Conservation (phyloP, 53 echinoderm and acorn worm species). For the Apostichopus leukothele region DNA sequence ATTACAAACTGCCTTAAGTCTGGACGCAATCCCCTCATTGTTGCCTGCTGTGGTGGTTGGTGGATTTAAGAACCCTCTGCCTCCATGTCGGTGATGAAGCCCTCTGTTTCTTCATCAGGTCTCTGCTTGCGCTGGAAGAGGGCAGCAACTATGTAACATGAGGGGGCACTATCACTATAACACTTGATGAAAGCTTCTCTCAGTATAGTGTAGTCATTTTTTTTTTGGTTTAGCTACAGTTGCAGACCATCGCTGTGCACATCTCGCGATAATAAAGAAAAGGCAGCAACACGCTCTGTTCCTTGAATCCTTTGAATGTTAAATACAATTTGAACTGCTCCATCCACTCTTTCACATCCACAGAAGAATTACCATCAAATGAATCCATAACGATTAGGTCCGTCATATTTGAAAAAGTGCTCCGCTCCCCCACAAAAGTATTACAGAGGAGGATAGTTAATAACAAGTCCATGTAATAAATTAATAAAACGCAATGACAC, state of each 20-base stretch:
- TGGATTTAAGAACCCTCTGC: not conserved
- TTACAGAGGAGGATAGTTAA: no score
- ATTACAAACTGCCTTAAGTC: conserved; percentile 16
- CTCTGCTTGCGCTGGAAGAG: conserved; percentile 23
- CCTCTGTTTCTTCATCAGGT: not conserved
- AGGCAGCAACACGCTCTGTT: conserved; percentile 6
- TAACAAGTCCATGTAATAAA: no score
- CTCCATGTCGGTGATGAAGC: conserved; percentile 15
- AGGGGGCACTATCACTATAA: not conserved
- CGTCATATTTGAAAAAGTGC: not conserved
- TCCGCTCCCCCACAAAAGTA: conserved; percentile 24
- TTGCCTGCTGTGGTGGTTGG: conserved; percentile 1
- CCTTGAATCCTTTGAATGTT: conserved; percentile 1
- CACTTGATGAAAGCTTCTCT: conserved; percentile 2
- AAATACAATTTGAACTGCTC: not conserved
- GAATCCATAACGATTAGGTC: no score
- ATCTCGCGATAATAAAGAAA: not conserved
- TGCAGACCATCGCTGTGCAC: conserved; percentile 8
- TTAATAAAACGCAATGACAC: no score
- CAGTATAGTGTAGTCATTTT: not conserved
- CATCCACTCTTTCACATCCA: not conserved
- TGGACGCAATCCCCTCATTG: conserved; percentile 22
- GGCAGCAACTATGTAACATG: not conserved
- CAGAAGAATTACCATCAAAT: no score
- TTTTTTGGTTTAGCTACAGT: not conserved